Evolutionary conservation across 2,797 vertebrate species (phyloP).

Genomic region (Todus mexicanus): DNA sequence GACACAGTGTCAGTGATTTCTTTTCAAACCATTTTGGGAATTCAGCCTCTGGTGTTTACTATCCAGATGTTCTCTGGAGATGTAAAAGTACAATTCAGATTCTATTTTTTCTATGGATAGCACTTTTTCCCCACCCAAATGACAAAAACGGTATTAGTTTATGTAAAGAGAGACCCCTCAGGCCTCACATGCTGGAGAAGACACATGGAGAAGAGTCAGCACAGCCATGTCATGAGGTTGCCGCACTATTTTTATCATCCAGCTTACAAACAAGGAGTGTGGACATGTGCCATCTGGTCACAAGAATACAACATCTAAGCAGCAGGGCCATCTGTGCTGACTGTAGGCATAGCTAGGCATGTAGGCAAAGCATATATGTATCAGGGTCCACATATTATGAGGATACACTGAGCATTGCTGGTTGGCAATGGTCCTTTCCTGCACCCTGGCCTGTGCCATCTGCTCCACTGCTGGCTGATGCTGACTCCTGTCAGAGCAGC

Average conservation of each 20-base stretch:
- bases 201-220: not conserved
- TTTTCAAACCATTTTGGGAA: not conserved
- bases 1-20: not conserved
- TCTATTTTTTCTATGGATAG: not conserved
- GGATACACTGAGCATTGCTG: not conserved
- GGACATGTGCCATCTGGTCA: not conserved
- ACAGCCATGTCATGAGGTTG: not conserved
- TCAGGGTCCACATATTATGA: not conserved
- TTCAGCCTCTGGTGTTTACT: not conserved
- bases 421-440: not conserved
- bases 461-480: not conserved
- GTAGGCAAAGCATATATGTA: not conserved
- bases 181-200: not conserved
- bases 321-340: not conserved
- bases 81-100: not conserved
- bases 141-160: not conserved
- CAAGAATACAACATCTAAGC: not conserved
- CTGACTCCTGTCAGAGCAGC: not conserved
- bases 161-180: not conserved
- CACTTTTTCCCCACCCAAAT: not conserved
- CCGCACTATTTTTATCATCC: not conserved
- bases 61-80: not conserved
- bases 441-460: accelerated
- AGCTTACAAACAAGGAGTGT: not conserved
- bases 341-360: not conserved